These are phyloP conservation scores for Xyliphius kryptos DNA, from an alignment of 2,113 vertebrate species.

Conservation along the genomic window DNA sequence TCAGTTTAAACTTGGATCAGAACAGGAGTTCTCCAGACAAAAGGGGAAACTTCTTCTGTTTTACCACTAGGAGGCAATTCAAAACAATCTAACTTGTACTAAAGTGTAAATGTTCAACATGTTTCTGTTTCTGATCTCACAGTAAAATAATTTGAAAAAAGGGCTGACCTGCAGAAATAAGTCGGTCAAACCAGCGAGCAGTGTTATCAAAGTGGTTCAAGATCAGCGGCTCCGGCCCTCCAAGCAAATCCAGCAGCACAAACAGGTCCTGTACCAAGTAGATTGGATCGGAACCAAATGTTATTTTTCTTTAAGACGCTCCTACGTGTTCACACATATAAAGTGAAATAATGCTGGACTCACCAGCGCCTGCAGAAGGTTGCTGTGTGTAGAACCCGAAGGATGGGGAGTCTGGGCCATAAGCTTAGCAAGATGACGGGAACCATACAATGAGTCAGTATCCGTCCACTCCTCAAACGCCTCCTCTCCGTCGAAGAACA, in stretches of 20 bases:
- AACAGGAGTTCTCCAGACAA: too few species aligned
- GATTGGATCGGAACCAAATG: too few species aligned
- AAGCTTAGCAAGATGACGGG: constrained; percentile 74
- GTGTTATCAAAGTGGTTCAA: constrained; percentile 83
- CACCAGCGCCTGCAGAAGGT: constrained; percentile 74
- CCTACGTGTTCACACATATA: too few species aligned
- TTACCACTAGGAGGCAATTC: too few species aligned
- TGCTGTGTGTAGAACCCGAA: constrained; percentile 42
- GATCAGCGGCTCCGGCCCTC: constrained; percentile 69
- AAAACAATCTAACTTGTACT: too few species aligned
- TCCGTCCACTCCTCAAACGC: constrained; percentile 77
- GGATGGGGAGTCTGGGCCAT: constrained; percentile 68
- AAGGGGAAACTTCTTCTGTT: too few species aligned
- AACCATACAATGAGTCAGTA: constrained; percentile 81
- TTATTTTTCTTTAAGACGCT: too few species aligned
- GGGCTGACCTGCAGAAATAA: constrained; percentile 69
- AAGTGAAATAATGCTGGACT: constrained; percentile 42
- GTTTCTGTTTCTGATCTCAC: neutral
- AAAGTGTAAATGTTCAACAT: neutral
- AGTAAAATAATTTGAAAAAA: neutral
- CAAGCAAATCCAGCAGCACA: constrained; percentile 81
- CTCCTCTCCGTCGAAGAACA: constrained; percentile 86
- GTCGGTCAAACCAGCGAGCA: constrained; percentile 76
- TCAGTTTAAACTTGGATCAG: too few species aligned
- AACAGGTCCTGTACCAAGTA: constrained; percentile 84